phyloP scores from a whole-genome alignment of 2,797 vertebrate genomes.

The Sebastes cheni region DNA sequence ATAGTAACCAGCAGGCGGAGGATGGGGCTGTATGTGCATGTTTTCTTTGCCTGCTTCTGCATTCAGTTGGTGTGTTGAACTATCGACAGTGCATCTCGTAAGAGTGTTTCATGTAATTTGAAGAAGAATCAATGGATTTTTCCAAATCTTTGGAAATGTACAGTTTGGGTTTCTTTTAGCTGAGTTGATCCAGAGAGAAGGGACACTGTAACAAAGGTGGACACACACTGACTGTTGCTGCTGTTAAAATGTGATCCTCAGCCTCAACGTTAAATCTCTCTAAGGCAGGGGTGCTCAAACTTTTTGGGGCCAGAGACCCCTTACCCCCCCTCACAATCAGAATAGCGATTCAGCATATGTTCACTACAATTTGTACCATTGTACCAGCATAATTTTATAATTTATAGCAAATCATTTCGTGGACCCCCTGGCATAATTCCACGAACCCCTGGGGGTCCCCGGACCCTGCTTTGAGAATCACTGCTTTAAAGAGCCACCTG shows the following conservation, averaged over 20 bases:
- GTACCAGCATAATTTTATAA: too few species aligned
- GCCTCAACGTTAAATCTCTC: neutral
- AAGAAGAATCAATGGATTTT: neutral
- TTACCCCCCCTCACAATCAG: too few species aligned
- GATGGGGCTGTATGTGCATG: constrained; percentile 1
- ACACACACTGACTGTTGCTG: neutral
- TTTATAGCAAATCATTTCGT: too few species aligned
- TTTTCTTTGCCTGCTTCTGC: neutral
- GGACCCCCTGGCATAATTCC: too few species aligned
- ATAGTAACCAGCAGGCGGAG: constrained; percentile 74
- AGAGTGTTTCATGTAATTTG: neutral
- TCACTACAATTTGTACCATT: too few species aligned
- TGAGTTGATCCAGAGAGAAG: neutral
- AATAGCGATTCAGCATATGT: too few species aligned
- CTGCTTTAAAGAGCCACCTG: neutral
- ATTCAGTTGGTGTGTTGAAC: neutral
- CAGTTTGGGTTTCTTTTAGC: neutral
- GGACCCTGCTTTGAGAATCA: too few species aligned
- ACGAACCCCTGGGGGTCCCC: too few species aligned
- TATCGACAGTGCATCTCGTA: neutral
- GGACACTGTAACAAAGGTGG: neutral
- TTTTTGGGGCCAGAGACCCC: too few species aligned
- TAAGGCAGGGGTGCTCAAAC: neutral
- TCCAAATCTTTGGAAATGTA: neutral
- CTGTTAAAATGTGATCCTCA: neutral